Conservation (phyloP, 2,888 invertebrate genomes). For the Smittia aterrima region DNA sequence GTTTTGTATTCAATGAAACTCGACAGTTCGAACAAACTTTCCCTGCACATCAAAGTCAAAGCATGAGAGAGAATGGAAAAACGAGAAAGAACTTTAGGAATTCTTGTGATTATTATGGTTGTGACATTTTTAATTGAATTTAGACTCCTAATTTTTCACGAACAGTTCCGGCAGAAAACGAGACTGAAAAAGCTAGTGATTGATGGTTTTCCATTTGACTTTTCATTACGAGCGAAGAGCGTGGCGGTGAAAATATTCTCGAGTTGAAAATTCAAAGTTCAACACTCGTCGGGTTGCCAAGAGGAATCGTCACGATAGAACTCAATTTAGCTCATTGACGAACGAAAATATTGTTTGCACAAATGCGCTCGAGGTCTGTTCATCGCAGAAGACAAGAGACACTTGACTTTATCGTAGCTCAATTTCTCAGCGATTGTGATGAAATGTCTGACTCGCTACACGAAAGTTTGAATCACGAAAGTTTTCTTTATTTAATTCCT, state of each 20-base stretch:
- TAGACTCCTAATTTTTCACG: constrained; percentile 39
- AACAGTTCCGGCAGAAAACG: not conserved
- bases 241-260: not conserved
- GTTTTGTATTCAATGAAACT: constrained; percentile 16
- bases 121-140: constrained; percentile 41
- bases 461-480: not conserved
- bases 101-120: constrained; percentile 21
- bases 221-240: constrained; percentile 26
- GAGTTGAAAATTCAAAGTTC: too few species aligned
- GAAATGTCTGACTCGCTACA: not conserved
- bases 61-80: not conserved
- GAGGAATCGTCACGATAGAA: too few species aligned
- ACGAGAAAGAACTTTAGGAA: constrained; percentile 2
- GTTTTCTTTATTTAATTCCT: too few species aligned
- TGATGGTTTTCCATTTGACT: constrained; percentile 38
- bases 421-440: not conserved
- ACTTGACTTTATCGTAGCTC: not conserved
- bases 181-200: constrained; percentile 17
- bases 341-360: too few species aligned
- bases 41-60: not conserved
- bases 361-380: too few species aligned
- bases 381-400: not conserved
- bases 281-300: too few species aligned
- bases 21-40: not conserved
- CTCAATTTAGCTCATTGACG: too few species aligned